These are phyloP conservation scores for Gobiocypris rarus DNA, from an alignment of 2,113 vertebrate species.

Conservation along the genomic window DNA sequence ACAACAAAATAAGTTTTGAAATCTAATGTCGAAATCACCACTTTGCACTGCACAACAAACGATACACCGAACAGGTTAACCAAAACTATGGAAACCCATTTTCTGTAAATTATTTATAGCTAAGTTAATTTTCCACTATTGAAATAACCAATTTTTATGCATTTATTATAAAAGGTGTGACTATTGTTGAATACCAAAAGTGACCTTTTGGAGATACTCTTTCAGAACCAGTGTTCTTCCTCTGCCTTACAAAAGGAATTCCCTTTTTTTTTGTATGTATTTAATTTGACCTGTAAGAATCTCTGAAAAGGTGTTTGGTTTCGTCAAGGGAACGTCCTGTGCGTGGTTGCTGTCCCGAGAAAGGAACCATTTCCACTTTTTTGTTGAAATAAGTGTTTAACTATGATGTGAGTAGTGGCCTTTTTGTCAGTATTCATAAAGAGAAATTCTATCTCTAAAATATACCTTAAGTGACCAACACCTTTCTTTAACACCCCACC, in stretches of 20 bases:
- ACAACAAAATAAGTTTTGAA: not conserved
- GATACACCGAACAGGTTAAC: not conserved
- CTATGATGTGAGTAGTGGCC: not conserved
- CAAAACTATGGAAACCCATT: not conserved
- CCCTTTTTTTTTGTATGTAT: not conserved
- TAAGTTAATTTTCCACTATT: not conserved
- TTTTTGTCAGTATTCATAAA: not conserved
- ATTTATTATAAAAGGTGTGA: not conserved
- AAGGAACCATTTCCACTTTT: not conserved
- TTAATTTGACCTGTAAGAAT: not conserved
- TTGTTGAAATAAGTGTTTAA: not conserved
- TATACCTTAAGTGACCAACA: not conserved
- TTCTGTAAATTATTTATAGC: not conserved
- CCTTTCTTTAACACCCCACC: not conserved
- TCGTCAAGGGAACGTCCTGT: not conserved
- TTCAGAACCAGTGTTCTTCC: not conserved
- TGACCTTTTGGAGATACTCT: not conserved
- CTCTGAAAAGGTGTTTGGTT: not conserved
- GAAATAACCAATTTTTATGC: not conserved
- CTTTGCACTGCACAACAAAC: not conserved
- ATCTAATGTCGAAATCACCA: too few species aligned
- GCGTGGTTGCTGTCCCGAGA: not conserved
- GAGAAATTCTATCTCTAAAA: not conserved
- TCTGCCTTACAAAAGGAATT: conserved; percentile 15
- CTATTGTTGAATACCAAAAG: not conserved